Evolutionary conservation across 2,113 vertebrate genomes (phyloP), one percentile per base, ranked within the genome.

Genomic region (Ophiodon elongatus): DNA sequence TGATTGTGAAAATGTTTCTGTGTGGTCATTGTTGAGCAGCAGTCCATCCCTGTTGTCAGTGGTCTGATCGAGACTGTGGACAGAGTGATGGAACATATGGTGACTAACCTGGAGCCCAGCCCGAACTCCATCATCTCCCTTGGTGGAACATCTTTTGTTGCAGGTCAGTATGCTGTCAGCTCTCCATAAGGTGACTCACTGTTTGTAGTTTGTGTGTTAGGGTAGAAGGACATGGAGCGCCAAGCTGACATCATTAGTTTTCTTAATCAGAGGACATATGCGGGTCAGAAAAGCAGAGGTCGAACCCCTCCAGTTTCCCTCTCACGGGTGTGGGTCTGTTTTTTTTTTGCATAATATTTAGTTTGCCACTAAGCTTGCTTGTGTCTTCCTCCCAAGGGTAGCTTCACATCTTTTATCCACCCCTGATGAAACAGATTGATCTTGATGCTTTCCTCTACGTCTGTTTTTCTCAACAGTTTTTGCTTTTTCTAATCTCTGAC

Each of bases 41-140:
- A 96, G 93, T 79, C 73, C 0, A 80, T 75, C 6, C 54, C 76
- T 0, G n/a, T 96, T 84, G 94, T 96, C 76, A 94, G 94, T 25
- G 95, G 94, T 19, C 79, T 99, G 80, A 90, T 98, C 3, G 91
- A 94, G 80, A 97, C 96, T 0, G 93, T 99, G 47, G 98, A 99
- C 89, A 89, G 89, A 1, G 96, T 98, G 85, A 96, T 97, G 96
- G 93, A 86, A 29, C 97, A 97, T 27, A 86, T 97, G 85, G 91
- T 92, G 0, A 83, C 4, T 75, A 97, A 96, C 76, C 90, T 99
- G 85, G 89, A 94, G 0, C 57, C 92, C 25, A 81, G 69, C 47
- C 52, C 77, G 0, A 56, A 84, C 17, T 82, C 90, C 0, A 85
- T 94, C 60, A 39, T 96, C 45, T 90, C 93, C n/a, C 41, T 99